Evolutionary conservation across 2,113 vertebrate species (phyloP), one percentile per base, ranked within the genome.

Genomic region (Muntiacus muntjak): DNA sequence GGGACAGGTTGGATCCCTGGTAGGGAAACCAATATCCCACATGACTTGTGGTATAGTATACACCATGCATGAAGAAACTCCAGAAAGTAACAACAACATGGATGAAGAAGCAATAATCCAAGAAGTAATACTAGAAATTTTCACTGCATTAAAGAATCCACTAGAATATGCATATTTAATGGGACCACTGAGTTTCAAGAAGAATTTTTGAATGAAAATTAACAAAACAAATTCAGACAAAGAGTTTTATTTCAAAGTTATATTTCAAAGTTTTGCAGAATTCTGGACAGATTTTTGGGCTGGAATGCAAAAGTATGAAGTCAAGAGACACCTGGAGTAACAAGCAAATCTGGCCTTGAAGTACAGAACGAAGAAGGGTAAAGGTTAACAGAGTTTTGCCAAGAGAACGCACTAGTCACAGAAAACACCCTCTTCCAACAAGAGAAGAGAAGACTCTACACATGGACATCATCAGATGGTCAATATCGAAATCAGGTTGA

Each of bases 161-260:
- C 23, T 91, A 47, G 7, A 62, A 57, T 95, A 79, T 55, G 16
- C 16, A 30, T 79, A 36, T 79, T 78, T 36, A 64, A 91, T 81
- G 58, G 21, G 45, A n/a, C 28, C 11, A 47, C 36, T 23, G 13
- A 33, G 9, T 67, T 91, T 87, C 47, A 47, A 40, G 74, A 71
- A 83, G 2, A 87, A 67, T 54, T 62, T 84, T 36, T 47, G 2
- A 21, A 15, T 13, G 47, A 86, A 83, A 78, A 55, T 28, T 26
- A 23, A 78, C 64, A 36, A 62, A 85, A 60, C 47, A 89, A 91
- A 91, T 45, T 62, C 21, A 86, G 23, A 86, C 45, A n/a, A 85
- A 76, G 28, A 54, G 0, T 62, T 91, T 78, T 43, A 25, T 64
- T 86, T 94, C 40, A 57, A 87, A 81, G 57, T n/a, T 67, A 81